These are phyloP conservation scores for Sebastes iracundus DNA, from an alignment of 2,797 vertebrate genomes.

Conservation along the genomic window DNA sequence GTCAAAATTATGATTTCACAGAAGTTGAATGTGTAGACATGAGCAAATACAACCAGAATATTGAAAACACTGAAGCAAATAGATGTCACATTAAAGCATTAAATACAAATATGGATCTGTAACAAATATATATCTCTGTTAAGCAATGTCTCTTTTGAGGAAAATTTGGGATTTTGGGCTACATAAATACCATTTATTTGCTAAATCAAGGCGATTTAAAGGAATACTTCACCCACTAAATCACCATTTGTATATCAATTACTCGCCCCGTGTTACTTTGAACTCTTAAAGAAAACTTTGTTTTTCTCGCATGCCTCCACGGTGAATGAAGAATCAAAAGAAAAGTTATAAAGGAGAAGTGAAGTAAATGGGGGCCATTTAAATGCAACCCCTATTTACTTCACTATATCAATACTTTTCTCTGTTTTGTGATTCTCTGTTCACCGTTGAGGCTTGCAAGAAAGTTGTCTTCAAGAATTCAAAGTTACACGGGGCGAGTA, in stretches of 20 bases:
- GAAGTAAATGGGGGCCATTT: too few relatives aligned
- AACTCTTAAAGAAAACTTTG: too few relatives aligned
- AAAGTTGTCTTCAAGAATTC: background rate
- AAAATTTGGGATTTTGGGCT: too few relatives aligned
- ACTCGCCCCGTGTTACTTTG: too few relatives aligned
- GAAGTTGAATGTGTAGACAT: background rate
- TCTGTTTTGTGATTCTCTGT: too few relatives aligned
- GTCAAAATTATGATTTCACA: background rate
- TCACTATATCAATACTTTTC: too few relatives aligned
- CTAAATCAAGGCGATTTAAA: background rate
- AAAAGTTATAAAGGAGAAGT: background rate
- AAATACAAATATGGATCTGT: background rate
- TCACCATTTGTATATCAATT: too few relatives aligned
- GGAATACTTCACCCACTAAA: too few relatives aligned
- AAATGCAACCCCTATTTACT: too few relatives aligned
- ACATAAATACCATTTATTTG: background rate
- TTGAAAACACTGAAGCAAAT: background rate
- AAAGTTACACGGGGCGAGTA: fast-evolving
- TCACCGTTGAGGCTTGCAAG: fast-evolving
- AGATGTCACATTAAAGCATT: background rate
- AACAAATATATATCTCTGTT: background rate
- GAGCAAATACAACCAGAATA: background rate
- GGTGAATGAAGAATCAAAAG: background rate
- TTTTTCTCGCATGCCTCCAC: too few relatives aligned
- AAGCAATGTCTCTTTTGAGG: background rate